Percentiles rank a stretch among this genome's conserved stretches.
Conservation (phyloP, 92 coral and sea anemone genomes). For the Porites rus region DNA sequence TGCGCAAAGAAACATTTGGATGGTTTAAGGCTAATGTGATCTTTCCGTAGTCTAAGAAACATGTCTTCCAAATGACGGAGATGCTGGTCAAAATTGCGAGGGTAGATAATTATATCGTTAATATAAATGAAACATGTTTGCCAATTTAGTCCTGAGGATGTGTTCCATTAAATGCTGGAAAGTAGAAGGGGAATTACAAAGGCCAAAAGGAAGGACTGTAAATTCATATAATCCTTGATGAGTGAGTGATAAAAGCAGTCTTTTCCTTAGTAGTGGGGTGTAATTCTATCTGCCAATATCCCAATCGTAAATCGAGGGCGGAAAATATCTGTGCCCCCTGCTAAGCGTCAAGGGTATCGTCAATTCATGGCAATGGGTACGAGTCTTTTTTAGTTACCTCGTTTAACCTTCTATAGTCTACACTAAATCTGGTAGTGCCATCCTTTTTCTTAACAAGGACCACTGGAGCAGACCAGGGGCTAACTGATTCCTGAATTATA, state of each 20-base stretch:
- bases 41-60: neutral
- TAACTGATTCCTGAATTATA: slow-evolving; percentile 53
- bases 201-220: slow-evolving; percentile 59
- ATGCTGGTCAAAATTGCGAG: slow-evolving; percentile 17
- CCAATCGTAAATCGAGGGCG: slow-evolving; percentile 56
- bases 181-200: slow-evolving; percentile 62
- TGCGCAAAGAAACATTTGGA: slow-evolving; percentile 23
- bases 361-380: slow-evolving; percentile 55
- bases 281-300: slow-evolving; percentile 59
- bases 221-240: slow-evolving; percentile 55
- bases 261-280: slow-evolving; percentile 45
- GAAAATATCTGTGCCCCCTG: slow-evolving; percentile 53
- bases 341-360: slow-evolving; percentile 47
- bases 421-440: slow-evolving; percentile 45
- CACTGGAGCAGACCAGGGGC: slow-evolving; percentile 66
- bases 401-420: slow-evolving; percentile 51
- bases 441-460: slow-evolving; percentile 63
- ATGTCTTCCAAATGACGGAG: slow-evolving; percentile 40
- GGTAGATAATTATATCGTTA: slow-evolving; percentile 50
- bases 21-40: neutral
- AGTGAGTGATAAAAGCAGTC: slow-evolving; percentile 54
- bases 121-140: slow-evolving; percentile 24
- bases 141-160: slow-evolving; percentile 38
- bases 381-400: slow-evolving; percentile 31
- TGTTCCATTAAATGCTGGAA: slow-evolving; percentile 59